phyloP scores from a whole-genome alignment of 1,140 invertebrate species.

The Danaus melanippus region DNA sequence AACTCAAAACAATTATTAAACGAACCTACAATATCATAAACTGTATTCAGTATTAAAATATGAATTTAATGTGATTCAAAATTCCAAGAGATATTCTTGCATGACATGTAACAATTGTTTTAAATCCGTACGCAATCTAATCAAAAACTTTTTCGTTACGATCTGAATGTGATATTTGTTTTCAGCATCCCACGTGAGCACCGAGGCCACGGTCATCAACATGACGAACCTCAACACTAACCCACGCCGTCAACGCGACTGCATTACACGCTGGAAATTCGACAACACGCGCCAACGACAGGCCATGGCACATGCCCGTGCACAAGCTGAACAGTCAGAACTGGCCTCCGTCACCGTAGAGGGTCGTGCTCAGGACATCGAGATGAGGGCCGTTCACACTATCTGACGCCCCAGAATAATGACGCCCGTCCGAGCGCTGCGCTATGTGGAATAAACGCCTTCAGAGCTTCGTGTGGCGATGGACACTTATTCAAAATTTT shows the following conservation, averaged over 20 bases:
- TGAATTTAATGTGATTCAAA: no score
- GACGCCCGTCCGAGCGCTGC: conserved; percentile 7
- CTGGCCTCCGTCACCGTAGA: no score
- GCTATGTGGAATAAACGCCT: conserved; percentile 6
- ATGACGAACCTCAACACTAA: conserved; percentile 1
- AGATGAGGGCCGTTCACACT: conserved; percentile 10
- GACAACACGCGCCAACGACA: conserved; percentile 36
- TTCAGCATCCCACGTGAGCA: conserved; percentile 40
- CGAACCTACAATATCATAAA: no score
- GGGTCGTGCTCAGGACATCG: conserved; percentile 8
- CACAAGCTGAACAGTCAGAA: no score
- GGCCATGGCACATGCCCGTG: background rate
- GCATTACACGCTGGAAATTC: conserved; percentile 42
- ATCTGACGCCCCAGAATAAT: conserved; percentile 8
- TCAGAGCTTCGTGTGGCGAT: background rate
- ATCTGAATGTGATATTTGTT: conserved; percentile 21
- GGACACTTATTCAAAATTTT: no score
- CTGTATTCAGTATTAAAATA: no score
- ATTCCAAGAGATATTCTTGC: no score
- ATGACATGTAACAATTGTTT: no score
- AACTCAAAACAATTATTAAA: no score
- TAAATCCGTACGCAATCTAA: no score
- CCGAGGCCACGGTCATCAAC: conserved; percentile 27
- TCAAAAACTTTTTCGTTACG: no score
- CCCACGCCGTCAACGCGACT: conserved; percentile 19